Evolutionary conservation across 2,113 vertebrate species (phyloP).

Genomic region (Pelecanus crispus): DNA sequence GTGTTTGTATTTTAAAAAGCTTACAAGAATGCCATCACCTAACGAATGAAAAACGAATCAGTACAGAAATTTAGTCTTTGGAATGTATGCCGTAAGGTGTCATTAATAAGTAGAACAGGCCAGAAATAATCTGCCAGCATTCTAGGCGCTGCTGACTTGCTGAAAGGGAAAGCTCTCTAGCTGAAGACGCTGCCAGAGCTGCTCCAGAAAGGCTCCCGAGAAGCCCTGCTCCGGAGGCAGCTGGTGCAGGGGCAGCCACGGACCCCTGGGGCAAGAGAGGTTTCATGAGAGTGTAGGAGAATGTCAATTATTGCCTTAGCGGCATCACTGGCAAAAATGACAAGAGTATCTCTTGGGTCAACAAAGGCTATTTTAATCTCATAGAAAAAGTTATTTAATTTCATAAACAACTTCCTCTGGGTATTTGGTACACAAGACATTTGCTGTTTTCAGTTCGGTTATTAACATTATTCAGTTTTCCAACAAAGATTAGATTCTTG

Average conservation of each 20-base stretch:
- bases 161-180: not conserved
- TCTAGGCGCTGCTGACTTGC: not conserved
- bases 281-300: not conserved
- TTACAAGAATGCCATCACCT: not conserved
- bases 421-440: not conserved
- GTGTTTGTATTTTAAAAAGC: not conserved
- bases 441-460: conserved; percentile 7
- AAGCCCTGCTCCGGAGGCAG: not conserved
- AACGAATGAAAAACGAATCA: not conserved
- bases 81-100: not conserved
- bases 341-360: not conserved
- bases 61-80: not conserved
- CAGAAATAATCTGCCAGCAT: not conserved
- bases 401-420: conserved; percentile 41
- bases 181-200: not conserved
- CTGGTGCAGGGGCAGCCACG: not conserved
- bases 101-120: not conserved
- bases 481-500: not conserved
- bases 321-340: not conserved
- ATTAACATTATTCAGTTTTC: not conserved
- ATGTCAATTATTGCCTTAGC: not conserved
- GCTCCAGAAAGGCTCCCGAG: not conserved
- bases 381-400: not conserved
- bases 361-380: not conserved
- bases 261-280: not conserved